These are phyloP conservation scores for Platyura marginata DNA, from an alignment of 1,140 invertebrate species.

Conservation along the genomic window DNA sequence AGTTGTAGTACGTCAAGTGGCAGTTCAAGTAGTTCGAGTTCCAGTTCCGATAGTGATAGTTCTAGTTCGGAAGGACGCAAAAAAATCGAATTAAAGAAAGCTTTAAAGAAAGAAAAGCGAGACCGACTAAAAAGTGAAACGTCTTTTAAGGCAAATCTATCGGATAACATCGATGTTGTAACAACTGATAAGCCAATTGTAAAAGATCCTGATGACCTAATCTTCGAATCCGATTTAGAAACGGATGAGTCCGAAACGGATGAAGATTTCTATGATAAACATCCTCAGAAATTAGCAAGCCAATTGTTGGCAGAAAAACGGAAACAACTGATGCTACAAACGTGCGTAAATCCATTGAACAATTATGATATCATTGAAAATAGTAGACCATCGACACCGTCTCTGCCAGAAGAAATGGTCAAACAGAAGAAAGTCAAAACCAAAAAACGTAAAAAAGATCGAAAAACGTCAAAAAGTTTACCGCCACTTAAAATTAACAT, in stretches of 20 bases:
- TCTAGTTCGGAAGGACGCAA: slow-evolving; percentile 29
- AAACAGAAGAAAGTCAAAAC: slow-evolving; percentile 32
- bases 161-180: slow-evolving; percentile 6
- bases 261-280: slow-evolving; percentile 69
- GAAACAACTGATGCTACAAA: slow-evolving; percentile 39
- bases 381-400: slow-evolving; percentile 36
- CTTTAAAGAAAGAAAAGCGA: not conserved
- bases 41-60: slow-evolving; percentile 40
- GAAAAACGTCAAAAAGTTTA: slow-evolving; percentile 8
- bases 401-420: slow-evolving; percentile 22
- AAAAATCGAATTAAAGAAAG: slow-evolving; percentile 1
- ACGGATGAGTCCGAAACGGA: slow-evolving; percentile 68
- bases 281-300: slow-evolving; percentile 49
- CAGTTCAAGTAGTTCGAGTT: slow-evolving; percentile 41
- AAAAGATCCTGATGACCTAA: slow-evolving; percentile 9
- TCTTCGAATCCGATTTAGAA: slow-evolving; percentile 61
- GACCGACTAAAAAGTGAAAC: not conserved
- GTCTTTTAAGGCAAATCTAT: not conserved
- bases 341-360: slow-evolving; percentile 34
- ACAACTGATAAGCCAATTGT: slow-evolving; percentile 6
- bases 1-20: slow-evolving; percentile 49
- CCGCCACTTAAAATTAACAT: not conserved
- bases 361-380: slow-evolving; percentile 37
- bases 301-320: slow-evolving; percentile 53
- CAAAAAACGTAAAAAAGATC: slow-evolving; percentile 37